Evolutionary conservation across 2,888 invertebrate genomes (phyloP).

Genomic region (Aspidiotus destructor): DNA sequence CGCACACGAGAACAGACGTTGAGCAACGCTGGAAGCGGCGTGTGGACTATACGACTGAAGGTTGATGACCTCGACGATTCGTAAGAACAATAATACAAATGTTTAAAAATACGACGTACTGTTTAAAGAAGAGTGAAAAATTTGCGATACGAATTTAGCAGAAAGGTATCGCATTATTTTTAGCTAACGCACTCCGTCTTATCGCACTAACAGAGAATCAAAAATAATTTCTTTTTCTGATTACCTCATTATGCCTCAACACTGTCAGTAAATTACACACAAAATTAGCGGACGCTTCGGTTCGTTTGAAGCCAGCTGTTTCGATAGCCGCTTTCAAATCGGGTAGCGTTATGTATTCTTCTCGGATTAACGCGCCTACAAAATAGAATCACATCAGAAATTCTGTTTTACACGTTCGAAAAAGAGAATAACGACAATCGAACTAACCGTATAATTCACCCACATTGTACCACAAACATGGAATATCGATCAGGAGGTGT

Average conservation of each 20-base stretch:
- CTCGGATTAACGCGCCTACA: conserved; percentile 21
- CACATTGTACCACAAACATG: conserved; percentile 22
- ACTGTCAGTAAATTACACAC: conserved; percentile 27
- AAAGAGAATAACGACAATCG: not conserved
- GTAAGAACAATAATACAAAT: no score
- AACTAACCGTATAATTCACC: conserved; percentile 27
- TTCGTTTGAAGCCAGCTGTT: conserved; percentile 20
- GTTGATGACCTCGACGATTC: no score
- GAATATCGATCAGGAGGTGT: conserved; percentile 22
- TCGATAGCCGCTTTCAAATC: conserved; percentile 26
- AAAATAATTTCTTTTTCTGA: not conserved
- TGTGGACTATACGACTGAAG: no score
- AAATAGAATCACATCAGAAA: not conserved
- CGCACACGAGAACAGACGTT: no score
- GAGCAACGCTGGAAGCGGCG: no score
- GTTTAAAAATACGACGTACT: no score
- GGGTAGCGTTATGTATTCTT: conserved; percentile 26
- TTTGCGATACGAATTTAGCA: no score
- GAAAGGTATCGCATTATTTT: no score
- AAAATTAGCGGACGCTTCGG: conserved; percentile 19
- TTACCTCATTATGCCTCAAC: conserved; percentile 24
- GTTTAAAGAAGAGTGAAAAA: no score
- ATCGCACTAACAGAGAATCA: no score
- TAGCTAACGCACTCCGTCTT: no score
- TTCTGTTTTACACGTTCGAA: not conserved